These are phyloP conservation scores for Xenopus borealis DNA, from an alignment of 2,113 vertebrate species.

Conservation along the genomic window DNA sequence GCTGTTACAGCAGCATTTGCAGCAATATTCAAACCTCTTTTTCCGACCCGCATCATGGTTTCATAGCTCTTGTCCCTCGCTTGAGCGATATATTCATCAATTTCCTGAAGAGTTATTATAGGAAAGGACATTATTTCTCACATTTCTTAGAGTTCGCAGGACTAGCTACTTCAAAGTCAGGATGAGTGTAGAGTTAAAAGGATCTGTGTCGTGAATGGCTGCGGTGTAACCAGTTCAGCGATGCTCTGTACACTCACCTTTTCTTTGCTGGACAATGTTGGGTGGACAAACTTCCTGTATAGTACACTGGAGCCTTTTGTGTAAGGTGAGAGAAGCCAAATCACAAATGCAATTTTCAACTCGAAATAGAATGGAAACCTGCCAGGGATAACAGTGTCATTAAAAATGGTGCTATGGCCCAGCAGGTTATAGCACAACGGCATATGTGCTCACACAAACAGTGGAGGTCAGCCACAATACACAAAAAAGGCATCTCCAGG, in stretches of 20 bases:
- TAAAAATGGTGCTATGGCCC: not conserved
- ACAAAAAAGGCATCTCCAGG: too few species aligned
- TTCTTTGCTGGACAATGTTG: conserved; percentile 95
- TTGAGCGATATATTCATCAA: conserved; percentile 96
- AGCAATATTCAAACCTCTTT: conserved; percentile 92
- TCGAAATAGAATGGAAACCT: conserved; percentile 99
- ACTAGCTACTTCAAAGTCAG: too few species aligned
- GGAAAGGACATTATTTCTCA: not conserved
- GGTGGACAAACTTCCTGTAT: conserved; percentile 98
- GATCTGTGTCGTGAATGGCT: too few species aligned
- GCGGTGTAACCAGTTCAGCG: conserved; percentile 23
- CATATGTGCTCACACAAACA: too few species aligned
- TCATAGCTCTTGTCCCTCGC: conserved; percentile 96
- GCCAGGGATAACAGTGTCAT: conserved; percentile 46
- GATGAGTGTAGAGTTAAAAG: too few species aligned
- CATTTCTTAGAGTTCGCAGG: too few species aligned
- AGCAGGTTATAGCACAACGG: too few species aligned
- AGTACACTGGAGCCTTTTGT: conserved; percentile 98
- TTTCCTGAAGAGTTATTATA: conserved; percentile 73
- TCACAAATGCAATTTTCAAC: conserved; percentile 97
- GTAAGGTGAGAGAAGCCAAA: conserved; percentile 97
- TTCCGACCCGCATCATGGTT: conserved; percentile 98
- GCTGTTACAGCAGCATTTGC: conserved; percentile 94
- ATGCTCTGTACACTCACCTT: conserved; percentile 69
- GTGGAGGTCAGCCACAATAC: too few species aligned